Conservation (phyloP, 2,113 vertebrate genomes). For the Nothoprocta pentlandii region DNA sequence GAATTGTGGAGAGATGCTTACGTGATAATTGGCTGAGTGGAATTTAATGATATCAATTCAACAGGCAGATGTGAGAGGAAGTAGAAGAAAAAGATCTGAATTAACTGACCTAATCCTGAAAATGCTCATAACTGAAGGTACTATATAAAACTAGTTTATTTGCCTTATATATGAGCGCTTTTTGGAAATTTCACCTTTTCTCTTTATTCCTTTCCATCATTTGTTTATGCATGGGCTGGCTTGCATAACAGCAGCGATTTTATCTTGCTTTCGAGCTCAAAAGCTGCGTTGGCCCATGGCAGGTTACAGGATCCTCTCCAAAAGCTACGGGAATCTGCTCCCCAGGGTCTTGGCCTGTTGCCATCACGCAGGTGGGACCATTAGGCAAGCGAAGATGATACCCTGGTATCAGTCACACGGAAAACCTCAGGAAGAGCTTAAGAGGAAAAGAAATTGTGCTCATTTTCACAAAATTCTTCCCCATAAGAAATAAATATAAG, state of each 20-base stretch:
- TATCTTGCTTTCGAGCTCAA: neutral
- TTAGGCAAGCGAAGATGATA: neutral
- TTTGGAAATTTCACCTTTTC: neutral
- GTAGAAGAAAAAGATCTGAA: neutral
- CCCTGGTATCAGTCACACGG: neutral
- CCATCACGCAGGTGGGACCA: neutral
- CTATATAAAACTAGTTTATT: neutral
- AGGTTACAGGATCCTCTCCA: neutral
- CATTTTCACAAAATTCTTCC: neutral
- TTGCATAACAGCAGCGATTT: neutral
- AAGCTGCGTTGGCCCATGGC: neutral
- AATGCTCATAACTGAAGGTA: neutral
- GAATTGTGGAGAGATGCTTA: neutral
- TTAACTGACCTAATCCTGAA: slow-evolving; percentile 11
- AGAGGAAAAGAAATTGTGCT: neutral
- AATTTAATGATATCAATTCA: slow-evolving; percentile 16
- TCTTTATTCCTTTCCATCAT: neutral
- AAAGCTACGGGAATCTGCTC: neutral
- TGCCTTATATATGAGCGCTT: neutral
- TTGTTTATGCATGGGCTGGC: accelerated
- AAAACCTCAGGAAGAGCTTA: neutral
- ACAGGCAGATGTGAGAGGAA: neutral
- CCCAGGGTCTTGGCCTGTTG: neutral
- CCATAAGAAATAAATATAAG: neutral
- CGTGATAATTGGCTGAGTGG: neutral